Evolutionary conservation across 2,113 vertebrate genomes (phyloP).

Genomic region (Ictalurus punctatus): DNA sequence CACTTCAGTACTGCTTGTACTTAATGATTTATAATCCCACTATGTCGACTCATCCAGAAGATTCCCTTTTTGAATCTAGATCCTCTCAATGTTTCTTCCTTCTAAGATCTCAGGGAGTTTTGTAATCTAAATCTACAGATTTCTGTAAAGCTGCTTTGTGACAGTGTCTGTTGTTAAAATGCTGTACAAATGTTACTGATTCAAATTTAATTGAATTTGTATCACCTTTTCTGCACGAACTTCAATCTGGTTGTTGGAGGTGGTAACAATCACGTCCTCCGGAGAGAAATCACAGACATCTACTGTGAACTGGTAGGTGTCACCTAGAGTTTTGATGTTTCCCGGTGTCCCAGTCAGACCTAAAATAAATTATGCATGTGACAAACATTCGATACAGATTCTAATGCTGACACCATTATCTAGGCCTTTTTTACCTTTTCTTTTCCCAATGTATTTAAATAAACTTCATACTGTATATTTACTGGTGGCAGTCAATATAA

Average conservation of each 20-base stretch:
- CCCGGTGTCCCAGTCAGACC: conserved; percentile 72
- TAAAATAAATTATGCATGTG: conserved; percentile 36
- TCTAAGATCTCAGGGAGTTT: not conserved
- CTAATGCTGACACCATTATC: not conserved
- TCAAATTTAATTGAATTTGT: not conserved
- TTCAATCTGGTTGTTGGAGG: conserved; percentile 97
- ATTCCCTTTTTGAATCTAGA: not conserved
- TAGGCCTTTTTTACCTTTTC: not conserved
- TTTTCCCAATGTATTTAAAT: not conserved
- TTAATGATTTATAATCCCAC: not conserved
- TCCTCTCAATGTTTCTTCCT: not conserved
- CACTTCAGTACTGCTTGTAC: not conserved
- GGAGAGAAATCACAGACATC: conserved; percentile 94
- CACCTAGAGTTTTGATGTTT: conserved; percentile 87
- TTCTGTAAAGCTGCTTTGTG: not conserved
- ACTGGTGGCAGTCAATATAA: not conserved
- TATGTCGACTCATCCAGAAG: not conserved
- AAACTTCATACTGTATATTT: not conserved
- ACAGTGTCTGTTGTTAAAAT: not conserved
- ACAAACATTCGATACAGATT: not conserved
- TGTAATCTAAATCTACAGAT: not conserved
- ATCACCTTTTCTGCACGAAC: conserved; percentile 93
- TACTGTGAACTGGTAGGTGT: conserved; percentile 94
- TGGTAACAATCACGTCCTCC: conserved; percentile 95
- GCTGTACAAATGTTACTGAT: not conserved